Conservation (phyloP, 2,797 vertebrate genomes). For the Gephyroberyx darwinii region DNA sequence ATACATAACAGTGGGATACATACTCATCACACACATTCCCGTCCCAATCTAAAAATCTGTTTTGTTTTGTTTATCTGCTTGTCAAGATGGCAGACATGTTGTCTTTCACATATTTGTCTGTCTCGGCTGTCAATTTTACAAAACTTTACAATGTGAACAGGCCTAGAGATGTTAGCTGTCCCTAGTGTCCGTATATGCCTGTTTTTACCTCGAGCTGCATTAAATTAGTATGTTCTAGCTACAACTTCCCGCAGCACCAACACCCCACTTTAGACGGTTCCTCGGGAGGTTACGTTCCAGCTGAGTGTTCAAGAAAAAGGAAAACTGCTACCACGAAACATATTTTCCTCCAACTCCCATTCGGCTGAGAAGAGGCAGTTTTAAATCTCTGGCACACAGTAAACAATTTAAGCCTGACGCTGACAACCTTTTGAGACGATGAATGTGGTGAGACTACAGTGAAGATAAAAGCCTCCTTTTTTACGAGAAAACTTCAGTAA, state of each 20-base stretch:
- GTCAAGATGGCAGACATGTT: no score
- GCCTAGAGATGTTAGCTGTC: no score
- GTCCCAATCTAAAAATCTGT: no score
- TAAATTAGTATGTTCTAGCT: constrained; percentile 8
- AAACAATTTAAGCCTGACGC: constrained; percentile 35
- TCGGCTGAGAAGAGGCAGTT: constrained; percentile 23
- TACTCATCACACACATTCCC: no score
- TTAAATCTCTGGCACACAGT: constrained; percentile 36
- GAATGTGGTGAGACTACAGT: neutral
- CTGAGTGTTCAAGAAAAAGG: constrained; percentile 40
- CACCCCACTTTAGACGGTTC: constrained; percentile 9
- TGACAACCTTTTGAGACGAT: constrained; percentile 16
- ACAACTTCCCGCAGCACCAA: constrained; percentile 37
- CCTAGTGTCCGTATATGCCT: neutral
- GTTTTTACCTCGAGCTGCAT: constrained; percentile 40
- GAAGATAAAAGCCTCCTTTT: constrained; percentile 28
- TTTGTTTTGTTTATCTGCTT: no score
- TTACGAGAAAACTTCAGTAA: constrained; percentile 16
- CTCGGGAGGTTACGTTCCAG: constrained; percentile 42
- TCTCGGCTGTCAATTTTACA: no score
- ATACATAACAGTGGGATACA: no score
- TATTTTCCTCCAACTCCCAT: constrained; percentile 54
- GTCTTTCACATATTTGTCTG: no score
- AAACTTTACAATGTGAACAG: no score
- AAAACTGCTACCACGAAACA: constrained; percentile 26